Base-by-base conservation (phyloP, 2,113 vertebrate genomes). In the Fregata magnificens region DNA sequence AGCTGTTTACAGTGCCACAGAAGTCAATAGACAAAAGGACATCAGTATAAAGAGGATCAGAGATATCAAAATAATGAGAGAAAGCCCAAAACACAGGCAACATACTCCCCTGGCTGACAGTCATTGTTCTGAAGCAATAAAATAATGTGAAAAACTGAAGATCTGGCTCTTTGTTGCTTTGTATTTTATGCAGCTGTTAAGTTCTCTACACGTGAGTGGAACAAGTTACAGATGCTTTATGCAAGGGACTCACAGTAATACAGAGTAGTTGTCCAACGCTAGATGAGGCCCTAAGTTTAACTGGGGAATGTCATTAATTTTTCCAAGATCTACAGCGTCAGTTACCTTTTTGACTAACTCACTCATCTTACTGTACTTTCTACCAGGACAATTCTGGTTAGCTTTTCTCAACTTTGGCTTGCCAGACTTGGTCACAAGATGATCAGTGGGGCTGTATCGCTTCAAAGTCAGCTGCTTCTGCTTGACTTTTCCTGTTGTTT, bases 331-430 rank as follows among this genome's bases (percentile, higher is more conserved):
- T 61, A 45, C 8, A 21, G 13, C 34, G 38, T 47, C 63, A 65
- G 90, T 98, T 97, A 99, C 99, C 99, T 99, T 98, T 81, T 95
- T 95, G 92, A 95, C 98, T 85, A 98, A 86, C 61, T 97, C 98
- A 29, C 87, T 98, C 95, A 99, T 95, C 94, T 97, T 98, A 79
- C 83, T 97, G 55, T 94, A 97, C 32, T 96, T 97, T 82, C 95
- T 95, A n/a, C 90, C 94, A 77, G 84, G 71, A 93, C 99, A 99
- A 36, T 17, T 91, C 42, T 98, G 94, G 32, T 96, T 94, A 72
- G 85, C 89, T 34, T 66, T 76, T 61, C 90, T 97, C 69, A 88
- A 36, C 63, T 87, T 74, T 61, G 63, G 11, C 65, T 91, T 95
- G 73, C 78, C 93, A 71, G 76, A 31, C 76, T 82, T 90, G 52